A percentile compares a stretch with the other conserved stretches of the same genome.
Conservation (phyloP, 2,888 invertebrate species). For the Chrysina gloriosa region DNA sequence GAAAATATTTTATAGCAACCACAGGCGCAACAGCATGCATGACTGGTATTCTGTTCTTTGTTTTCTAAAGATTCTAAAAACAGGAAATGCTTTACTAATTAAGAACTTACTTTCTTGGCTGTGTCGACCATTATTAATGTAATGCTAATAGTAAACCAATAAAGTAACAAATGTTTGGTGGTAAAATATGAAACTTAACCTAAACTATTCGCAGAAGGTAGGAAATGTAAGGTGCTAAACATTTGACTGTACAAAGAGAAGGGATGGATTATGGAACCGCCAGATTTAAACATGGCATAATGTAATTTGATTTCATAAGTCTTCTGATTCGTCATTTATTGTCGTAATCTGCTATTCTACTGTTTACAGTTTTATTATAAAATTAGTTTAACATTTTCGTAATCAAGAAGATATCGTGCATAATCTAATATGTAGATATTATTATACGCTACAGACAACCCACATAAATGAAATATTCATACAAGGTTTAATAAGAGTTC, state of each 20-base stretch:
- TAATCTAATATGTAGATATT: too few relatives aligned
- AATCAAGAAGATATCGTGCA: too few relatives aligned
- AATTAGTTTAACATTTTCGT: too few relatives aligned
- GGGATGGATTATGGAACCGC: neutral
- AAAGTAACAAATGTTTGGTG: constrained; percentile 33
- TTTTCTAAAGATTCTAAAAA: neutral
- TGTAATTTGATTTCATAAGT: neutral
- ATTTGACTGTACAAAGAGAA: neutral
- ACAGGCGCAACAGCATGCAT: neutral
- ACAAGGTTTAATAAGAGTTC: too few relatives aligned
- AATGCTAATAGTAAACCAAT: constrained; percentile 34
- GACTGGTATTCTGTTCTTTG: constrained; percentile 3
- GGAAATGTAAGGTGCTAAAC: constrained; percentile 7
- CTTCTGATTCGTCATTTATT: too few relatives aligned
- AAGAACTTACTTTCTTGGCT: constrained; percentile 32
- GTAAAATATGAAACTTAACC: constrained; percentile 42
- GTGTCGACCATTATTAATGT: constrained; percentile 31
- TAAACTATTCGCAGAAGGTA: constrained; percentile 34
- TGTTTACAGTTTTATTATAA: too few relatives aligned
- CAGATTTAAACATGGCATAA: constrained; percentile 13
- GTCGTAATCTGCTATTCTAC: too few relatives aligned
- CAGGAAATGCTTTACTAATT: neutral
- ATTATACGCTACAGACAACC: too few relatives aligned
- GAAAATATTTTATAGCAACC: constrained; percentile 3
- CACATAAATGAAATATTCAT: too few relatives aligned